Conservation (phyloP, 2,888 invertebrate genomes). For the Galerucella nymphaeae region DNA sequence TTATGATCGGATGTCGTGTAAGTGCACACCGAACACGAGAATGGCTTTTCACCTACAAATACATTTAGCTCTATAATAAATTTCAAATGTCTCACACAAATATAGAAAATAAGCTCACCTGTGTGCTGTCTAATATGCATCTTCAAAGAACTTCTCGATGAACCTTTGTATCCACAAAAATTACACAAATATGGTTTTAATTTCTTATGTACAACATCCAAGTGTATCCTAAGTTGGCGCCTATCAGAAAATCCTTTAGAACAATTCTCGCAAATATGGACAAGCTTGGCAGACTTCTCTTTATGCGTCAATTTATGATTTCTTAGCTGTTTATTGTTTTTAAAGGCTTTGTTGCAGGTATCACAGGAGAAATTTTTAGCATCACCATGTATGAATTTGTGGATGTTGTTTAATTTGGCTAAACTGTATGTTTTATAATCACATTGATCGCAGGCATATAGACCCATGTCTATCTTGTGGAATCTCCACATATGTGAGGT, state of each 20-base stretch:
- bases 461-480: slow-evolving; percentile 82
- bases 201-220: slow-evolving; percentile 75
- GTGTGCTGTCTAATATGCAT: slow-evolving; percentile 78
- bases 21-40: slow-evolving; percentile 78
- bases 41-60: slow-evolving; percentile 79
- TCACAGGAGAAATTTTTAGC: slow-evolving; percentile 69
- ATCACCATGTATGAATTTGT: slow-evolving; percentile 79
- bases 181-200: slow-evolving; percentile 74
- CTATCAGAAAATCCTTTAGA: slow-evolving; percentile 69
- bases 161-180: slow-evolving; percentile 75
- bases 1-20: slow-evolving; percentile 85
- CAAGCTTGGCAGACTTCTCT: slow-evolving; percentile 54
- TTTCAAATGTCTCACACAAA: not conserved
- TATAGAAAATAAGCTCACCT: slow-evolving; percentile 64
- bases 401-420: slow-evolving; percentile 77
- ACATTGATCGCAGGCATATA: slow-evolving; percentile 81
- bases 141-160: slow-evolving; percentile 73
- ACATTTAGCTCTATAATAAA: too few species aligned
- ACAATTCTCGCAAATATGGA: slow-evolving; percentile 70
- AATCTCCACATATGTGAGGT: slow-evolving; percentile 83
- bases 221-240: slow-evolving; percentile 68
- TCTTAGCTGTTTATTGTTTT: slow-evolving; percentile 81
- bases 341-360: slow-evolving; percentile 81
- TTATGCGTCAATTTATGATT: slow-evolving; percentile 79
- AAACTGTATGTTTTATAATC: slow-evolving; percentile 78